A percentile compares a stretch with the other conserved stretches of the same genome.
Conservation (phyloP, 2,113 vertebrate species). For the Octodon degus region DNA sequence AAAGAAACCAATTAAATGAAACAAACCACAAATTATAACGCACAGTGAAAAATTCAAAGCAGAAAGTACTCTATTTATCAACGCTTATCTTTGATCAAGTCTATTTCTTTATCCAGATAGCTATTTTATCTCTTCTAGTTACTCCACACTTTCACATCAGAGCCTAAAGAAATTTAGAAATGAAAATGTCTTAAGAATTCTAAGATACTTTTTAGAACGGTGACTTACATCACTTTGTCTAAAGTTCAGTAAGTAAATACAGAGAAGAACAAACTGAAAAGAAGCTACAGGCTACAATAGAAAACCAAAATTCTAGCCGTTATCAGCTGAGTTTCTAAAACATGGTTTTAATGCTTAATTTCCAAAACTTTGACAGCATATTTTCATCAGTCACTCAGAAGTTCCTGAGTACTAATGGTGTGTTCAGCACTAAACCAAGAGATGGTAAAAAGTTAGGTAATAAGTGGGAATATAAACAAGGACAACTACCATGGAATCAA, state of each 20-base stretch:
- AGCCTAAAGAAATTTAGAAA: not conserved
- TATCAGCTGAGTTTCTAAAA: conserved; percentile 11
- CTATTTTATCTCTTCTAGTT: not conserved
- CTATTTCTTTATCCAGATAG: not conserved
- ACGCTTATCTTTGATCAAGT: not conserved
- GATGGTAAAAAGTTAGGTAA: conserved; percentile 6
- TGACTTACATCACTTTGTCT: not conserved
- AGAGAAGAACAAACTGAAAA: not conserved
- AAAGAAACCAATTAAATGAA: conserved; percentile 44
- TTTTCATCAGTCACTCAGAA: conserved; percentile 44
- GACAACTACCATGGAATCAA: not conserved
- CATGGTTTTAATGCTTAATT: conserved; percentile 16
- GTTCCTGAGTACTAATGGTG: not conserved
- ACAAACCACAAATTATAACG: conserved; percentile 36
- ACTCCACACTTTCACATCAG: not conserved
- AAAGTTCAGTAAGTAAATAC: not conserved
- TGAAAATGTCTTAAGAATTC: not conserved
- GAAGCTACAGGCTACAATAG: not conserved
- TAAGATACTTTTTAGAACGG: not conserved
- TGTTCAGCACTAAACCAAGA: not conserved
- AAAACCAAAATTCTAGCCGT: not conserved
- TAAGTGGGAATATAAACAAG: not conserved
- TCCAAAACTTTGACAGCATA: conserved; percentile 13
- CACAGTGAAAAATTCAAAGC: conserved; percentile 6
- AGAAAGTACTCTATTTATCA: not conserved